These are phyloP conservation scores for Piaya cayana DNA, from an alignment of 2,113 vertebrate species.

Conservation along the genomic window DNA sequence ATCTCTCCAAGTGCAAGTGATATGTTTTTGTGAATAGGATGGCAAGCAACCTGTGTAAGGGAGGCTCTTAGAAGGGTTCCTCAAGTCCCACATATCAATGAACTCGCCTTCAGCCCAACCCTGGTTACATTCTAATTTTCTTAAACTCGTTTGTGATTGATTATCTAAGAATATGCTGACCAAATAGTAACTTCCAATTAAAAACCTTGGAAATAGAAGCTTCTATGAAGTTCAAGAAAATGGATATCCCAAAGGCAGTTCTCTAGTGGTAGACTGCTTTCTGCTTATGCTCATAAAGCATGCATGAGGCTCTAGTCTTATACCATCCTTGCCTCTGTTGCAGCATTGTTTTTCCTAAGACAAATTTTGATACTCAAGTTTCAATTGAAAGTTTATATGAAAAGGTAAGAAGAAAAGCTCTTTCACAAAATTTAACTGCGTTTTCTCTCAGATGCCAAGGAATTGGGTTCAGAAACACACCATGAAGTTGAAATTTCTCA, in stretches of 20 bases:
- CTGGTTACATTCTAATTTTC: not conserved
- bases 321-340: not conserved
- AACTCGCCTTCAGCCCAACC: not conserved
- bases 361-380: constrained; percentile 53
- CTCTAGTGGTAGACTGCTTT: not conserved
- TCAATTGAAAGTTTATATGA: constrained; percentile 49
- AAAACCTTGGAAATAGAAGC: not conserved
- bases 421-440: constrained; percentile 60
- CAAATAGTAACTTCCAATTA: not conserved
- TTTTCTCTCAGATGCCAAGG: constrained; percentile 56
- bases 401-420: constrained; percentile 58
- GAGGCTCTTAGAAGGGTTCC: not conserved
- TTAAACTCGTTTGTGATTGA: not conserved
- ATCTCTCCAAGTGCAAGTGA: not conserved
- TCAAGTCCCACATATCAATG: accelerated
- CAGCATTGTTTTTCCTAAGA: constrained; percentile 2
- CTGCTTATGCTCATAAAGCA: not conserved
- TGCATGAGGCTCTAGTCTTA: not conserved
- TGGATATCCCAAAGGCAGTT: not conserved
- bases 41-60: not conserved
- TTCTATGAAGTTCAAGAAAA: not conserved
- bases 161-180: not conserved
- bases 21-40: not conserved
- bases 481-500: constrained; percentile 75
- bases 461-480: constrained; percentile 65